Evolutionary conservation across 2,113 vertebrate genomes (phyloP).

Genomic region (Notechis scutatus): DNA sequence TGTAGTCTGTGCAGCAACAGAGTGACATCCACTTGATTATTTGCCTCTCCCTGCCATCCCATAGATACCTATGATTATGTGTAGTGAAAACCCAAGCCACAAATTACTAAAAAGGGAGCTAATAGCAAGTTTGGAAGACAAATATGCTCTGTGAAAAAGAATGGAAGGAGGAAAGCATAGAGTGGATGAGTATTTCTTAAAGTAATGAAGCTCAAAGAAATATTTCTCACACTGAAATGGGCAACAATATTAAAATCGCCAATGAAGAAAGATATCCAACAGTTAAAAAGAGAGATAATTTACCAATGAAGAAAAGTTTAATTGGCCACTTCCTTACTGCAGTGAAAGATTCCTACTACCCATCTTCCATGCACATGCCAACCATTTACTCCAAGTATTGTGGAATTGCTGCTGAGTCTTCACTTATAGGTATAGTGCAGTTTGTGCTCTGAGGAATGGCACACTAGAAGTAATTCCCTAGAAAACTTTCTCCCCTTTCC

Average conservation of each 20-base stretch:
- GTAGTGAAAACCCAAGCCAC: background rate
- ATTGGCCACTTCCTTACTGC: background rate
- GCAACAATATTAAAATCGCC: background rate
- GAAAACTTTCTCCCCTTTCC: background rate
- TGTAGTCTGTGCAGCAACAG: background rate
- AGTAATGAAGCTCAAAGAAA: background rate
- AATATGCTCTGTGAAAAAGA: background rate
- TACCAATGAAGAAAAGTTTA: background rate
- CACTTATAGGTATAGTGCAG: background rate
- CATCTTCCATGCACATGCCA: background rate
- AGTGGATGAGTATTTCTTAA: background rate
- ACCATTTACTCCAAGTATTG: background rate
- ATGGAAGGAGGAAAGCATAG: background rate
- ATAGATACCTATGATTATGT: background rate
- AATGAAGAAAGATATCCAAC: background rate
- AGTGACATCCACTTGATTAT: background rate
- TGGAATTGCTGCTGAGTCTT: background rate
- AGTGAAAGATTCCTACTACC: background rate
- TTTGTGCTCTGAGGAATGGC: background rate
- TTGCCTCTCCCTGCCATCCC: background rate
- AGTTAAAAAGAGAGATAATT: background rate
- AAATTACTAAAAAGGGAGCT: background rate
- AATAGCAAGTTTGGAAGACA: background rate
- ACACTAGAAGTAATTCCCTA: background rate
- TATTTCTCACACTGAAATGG: background rate